Base-by-base conservation (phyloP, 53 echinoderm and acorn worm species). In the Echinometra lucunter region DNA sequence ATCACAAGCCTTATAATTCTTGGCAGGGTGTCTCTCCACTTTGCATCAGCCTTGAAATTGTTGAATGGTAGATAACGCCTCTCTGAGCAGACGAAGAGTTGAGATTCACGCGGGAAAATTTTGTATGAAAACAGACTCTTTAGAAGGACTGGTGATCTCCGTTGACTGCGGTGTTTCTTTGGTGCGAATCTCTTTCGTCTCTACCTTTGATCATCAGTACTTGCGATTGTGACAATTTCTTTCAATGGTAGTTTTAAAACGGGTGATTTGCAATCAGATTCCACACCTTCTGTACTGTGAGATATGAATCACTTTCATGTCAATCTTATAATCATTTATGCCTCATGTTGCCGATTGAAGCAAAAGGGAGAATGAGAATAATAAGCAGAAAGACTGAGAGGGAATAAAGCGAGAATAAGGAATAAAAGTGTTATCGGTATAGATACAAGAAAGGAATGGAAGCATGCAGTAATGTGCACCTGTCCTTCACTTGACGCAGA, bases 51-150 rank as follows among this genome's bases (percentile, higher is more conserved):
- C 85, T 85, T 85, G 28, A 49, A 49, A 49, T 47, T 49, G 7
- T n/a, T 85, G 49, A 85, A 85, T 85, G 45, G 85, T 47, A 49
- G 81, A 81, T 81, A 81, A 85, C 47, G 85, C 85, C 49, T 85
- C 17, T 85, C 17, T 49, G 10, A 2, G 49, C 85, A 49, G 85
- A 49, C 85, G 28, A 85, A 28, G 45, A 49, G 85, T 3, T 10
- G 85, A 49, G 49, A 47, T 85, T 85, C 85, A 30, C 85, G 85
- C 85, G 85, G 85, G 28, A 85, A 85, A 47, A 3, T 7, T 85
- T 49, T 47, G 45, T 38, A 85, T 49, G 45, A 85, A 49, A 85
- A 85, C 19, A 15, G 49, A 78, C 23, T 23, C 25, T 6, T 11
- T 8, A 69, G 7, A 6, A 37, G 42, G 47, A 8, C 47, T 49